These are phyloP conservation scores for Cettia cetti DNA, from an alignment of 2,113 vertebrate species.

Conservation along the genomic window DNA sequence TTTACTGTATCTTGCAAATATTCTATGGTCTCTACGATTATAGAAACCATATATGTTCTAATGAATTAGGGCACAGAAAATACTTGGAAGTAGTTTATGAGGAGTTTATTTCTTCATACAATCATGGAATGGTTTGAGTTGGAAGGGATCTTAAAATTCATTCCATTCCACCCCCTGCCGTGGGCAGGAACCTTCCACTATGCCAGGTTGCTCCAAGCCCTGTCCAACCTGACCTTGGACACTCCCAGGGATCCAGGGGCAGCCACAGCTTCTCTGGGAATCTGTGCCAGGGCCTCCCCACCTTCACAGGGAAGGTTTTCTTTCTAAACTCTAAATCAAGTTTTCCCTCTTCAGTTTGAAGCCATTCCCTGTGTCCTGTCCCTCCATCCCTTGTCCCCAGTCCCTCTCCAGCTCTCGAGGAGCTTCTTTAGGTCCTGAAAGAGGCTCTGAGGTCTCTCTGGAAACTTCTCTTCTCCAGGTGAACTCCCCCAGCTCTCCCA, in stretches of 20 bases:
- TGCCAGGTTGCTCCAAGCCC: background rate
- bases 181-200: fast-evolving
- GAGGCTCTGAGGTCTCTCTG: background rate
- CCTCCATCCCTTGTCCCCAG: fast-evolving
- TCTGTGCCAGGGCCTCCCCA: fast-evolving
- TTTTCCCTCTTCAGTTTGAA: background rate
- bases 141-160: fast-evolving
- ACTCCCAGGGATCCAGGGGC: background rate
- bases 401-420: background rate
- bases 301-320: background rate
- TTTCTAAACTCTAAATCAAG: background rate
- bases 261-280: background rate
- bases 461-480: background rate
- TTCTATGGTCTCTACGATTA: background rate
- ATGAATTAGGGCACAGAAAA: background rate
- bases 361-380: background rate
- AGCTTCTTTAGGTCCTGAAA: fast-evolving
- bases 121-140: background rate
- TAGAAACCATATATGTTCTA: background rate
- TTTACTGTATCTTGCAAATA: background rate
- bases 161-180: fast-evolving
- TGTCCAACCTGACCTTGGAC: fast-evolving
- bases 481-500: fast-evolving
- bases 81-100: background rate
- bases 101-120: background rate